Percentiles rank a stretch among this genome's conserved stretches.
These are phyloP conservation scores for Oxygymnocypris stewartii DNA, from an alignment of 2,113 vertebrate species.

Conservation along the genomic window DNA sequence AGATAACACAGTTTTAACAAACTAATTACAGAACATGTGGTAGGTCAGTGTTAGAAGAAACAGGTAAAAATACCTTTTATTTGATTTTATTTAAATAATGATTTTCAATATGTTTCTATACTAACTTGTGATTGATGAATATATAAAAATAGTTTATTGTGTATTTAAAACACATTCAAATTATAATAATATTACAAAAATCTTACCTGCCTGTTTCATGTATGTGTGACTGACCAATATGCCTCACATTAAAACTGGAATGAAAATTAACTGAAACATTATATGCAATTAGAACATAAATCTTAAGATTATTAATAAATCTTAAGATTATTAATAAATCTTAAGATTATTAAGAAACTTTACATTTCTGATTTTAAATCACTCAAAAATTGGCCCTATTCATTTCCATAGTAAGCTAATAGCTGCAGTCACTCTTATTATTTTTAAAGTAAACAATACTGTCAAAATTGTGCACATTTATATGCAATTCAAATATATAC, in stretches of 20 bases:
- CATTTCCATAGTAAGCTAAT: neutral
- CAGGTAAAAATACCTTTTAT: neutral
- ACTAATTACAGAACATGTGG: neutral
- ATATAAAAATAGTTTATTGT: neutral
- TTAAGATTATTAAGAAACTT: too few species aligned
- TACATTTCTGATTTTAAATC: neutral
- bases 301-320: too few species aligned
- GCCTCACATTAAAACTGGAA: neutral
- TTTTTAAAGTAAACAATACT: neutral
- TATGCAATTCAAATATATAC: neutral
- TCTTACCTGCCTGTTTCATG: neutral
- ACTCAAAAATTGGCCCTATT: neutral
- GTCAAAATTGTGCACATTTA: too few species aligned
- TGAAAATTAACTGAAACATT: too few species aligned
- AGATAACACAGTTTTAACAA: neutral
- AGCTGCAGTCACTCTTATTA: neutral
- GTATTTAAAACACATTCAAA: neutral
- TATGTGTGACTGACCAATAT: neutral
- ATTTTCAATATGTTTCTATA: neutral
- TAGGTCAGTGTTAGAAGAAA: neutral
- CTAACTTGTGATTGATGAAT: neutral
- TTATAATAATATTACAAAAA: neutral
- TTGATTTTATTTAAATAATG: neutral
- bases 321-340: neutral
- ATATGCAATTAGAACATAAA: too few species aligned